phyloP scores from a whole-genome alignment of 1,140 invertebrate species.

The Patella vulgata region DNA sequence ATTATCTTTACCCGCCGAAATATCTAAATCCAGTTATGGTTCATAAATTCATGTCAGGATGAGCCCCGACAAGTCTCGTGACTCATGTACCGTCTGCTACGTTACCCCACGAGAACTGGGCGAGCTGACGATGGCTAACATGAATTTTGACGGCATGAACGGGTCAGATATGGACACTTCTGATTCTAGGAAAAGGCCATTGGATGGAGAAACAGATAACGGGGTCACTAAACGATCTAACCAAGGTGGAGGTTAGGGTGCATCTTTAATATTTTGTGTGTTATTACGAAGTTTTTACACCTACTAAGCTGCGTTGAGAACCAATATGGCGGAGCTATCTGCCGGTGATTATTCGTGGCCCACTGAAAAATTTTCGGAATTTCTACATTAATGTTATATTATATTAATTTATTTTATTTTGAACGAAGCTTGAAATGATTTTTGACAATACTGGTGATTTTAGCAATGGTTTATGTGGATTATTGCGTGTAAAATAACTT shows the following conservation, averaged over 20 bases:
- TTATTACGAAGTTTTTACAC: constrained; percentile 25
- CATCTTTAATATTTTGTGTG: constrained; percentile 39
- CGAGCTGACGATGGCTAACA: constrained; percentile 55
- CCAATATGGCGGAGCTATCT: constrained; percentile 60
- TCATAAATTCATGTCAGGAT: constrained; percentile 1
- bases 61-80: constrained; percentile 40
- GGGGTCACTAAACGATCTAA: constrained; percentile 88
- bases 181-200: constrained; percentile 79
- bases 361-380: constrained; percentile 42
- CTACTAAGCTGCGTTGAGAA: constrained; percentile 32
- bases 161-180: constrained; percentile 65
- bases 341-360: constrained; percentile 29
- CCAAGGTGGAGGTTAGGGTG: constrained; percentile 80
- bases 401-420: no score
- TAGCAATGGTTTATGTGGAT: constrained; percentile 3
- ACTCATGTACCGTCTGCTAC: constrained; percentile 38
- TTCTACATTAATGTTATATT: constrained; percentile 22
- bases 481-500: not conserved
- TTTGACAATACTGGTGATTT: no score
- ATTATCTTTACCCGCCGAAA: no score
- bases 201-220: constrained; percentile 86
- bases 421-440: no score
- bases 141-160: constrained; percentile 64
- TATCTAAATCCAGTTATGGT: no score
- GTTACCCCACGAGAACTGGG: constrained; percentile 60